Evolutionary conservation across 2,797 vertebrate species (phyloP).

Genomic region (Silurus aristotelis): DNA sequence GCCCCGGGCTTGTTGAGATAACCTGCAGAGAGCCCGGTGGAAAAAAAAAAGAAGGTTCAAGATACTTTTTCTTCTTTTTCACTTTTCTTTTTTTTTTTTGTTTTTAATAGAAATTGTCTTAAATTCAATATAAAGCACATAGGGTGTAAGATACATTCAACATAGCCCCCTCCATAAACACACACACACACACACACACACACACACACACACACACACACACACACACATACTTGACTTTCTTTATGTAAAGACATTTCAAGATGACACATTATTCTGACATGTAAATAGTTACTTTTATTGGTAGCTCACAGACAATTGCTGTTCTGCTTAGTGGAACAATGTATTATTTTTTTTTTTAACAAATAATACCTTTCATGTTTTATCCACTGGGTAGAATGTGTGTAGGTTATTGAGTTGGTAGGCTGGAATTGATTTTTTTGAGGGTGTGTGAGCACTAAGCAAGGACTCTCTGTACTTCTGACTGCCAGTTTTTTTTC

Average conservation of each 20-base stretch:
- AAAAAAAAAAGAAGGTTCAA: constrained; percentile 64
- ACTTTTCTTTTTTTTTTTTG: background rate
- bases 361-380: constrained; percentile 79
- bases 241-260: constrained; percentile 57
- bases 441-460: constrained; percentile 71
- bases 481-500: constrained; percentile 62
- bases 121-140: constrained; percentile 64
- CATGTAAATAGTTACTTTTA: constrained; percentile 69
- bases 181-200: background rate
- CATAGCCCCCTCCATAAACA: constrained; percentile 33
- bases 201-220: background rate
- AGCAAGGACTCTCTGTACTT: constrained; percentile 67
- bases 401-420: constrained; percentile 71
- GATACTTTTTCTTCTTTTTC: constrained; percentile 52
- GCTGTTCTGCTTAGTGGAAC: constrained; percentile 72
- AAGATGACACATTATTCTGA: constrained; percentile 67
- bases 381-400: constrained; percentile 74
- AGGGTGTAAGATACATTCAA: constrained; percentile 18
- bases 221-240: constrained; percentile 43
- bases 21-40: constrained; percentile 51
- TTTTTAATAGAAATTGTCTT: constrained; percentile 25
- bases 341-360: constrained; percentile 60
- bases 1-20: constrained; percentile 59
- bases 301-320: constrained; percentile 70
- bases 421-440: constrained; percentile 74